These are phyloP conservation scores for Boloria euphrosyne DNA, from an alignment of 2,888 invertebrate genomes.

Conservation along the genomic window DNA sequence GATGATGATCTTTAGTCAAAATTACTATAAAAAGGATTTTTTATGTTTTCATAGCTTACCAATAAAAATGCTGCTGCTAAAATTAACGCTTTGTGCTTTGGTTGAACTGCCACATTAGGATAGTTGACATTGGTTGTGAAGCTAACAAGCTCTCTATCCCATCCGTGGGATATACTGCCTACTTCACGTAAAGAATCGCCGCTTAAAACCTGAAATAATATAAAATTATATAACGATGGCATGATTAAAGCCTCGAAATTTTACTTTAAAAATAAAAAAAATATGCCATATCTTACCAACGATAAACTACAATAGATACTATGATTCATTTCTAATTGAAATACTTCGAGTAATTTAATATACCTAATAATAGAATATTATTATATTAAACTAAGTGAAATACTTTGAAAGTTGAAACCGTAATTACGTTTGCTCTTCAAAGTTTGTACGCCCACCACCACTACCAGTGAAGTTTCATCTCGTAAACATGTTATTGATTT, in stretches of 20 bases:
- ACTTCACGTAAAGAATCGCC: slow-evolving; percentile 83
- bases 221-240: too few relatives aligned
- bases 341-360: not conserved
- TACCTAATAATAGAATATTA: slow-evolving; percentile 1
- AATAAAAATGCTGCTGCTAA: slow-evolving; percentile 91
- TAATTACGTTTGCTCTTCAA: slow-evolving; percentile 16
- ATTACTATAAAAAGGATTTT: too few relatives aligned
- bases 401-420: slow-evolving; percentile 1
- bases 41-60: slow-evolving; percentile 73
- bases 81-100: slow-evolving; percentile 89
- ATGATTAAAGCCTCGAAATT: too few relatives aligned
- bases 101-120: slow-evolving; percentile 86
- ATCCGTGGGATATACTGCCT: slow-evolving; percentile 87
- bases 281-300: too few relatives aligned
- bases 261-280: too few relatives aligned
- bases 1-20: too few relatives aligned
- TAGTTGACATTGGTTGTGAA: slow-evolving; percentile 90
- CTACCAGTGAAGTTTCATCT: slow-evolving; percentile 9
- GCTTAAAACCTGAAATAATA: slow-evolving; percentile 73
- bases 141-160: slow-evolving; percentile 85
- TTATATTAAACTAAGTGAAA: not conserved
- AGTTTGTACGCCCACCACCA: slow-evolving; percentile 8
- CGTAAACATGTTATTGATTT: slow-evolving; percentile 7
- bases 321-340: too few relatives aligned
- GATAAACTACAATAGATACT: too few relatives aligned